Conservation (phyloP, 2,113 vertebrate species). For the Tor tambroides region DNA sequence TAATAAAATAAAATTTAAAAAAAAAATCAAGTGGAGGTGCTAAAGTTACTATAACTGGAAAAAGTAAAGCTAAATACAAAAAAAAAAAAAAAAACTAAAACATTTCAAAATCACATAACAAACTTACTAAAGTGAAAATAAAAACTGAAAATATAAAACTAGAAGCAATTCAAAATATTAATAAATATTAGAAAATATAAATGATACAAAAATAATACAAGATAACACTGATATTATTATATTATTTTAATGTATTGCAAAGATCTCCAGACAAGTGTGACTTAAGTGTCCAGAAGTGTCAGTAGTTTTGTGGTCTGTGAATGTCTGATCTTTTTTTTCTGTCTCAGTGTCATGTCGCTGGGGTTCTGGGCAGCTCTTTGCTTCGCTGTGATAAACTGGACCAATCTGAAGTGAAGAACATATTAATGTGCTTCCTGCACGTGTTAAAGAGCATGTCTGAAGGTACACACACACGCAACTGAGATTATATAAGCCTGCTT, state of each 20-base stretch:
- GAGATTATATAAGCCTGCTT: not conserved
- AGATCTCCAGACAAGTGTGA: not conserved
- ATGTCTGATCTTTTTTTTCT: slow-evolving; percentile 19
- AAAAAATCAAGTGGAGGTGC: too few species aligned
- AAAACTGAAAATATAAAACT: too few species aligned
- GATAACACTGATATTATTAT: not conserved
- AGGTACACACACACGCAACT: slow-evolving; percentile 72
- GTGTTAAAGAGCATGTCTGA: slow-evolving; percentile 99
- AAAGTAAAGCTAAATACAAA: too few species aligned
- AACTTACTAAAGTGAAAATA: too few species aligned
- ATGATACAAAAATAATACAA: too few species aligned
- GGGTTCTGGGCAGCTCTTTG: slow-evolving; percentile 82
- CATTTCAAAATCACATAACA: too few species aligned
- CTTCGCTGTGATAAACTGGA: slow-evolving; percentile 96
- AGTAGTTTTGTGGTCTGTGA: not conserved
- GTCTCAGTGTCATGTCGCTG: slow-evolving; percentile 81
- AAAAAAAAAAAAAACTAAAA: not conserved
- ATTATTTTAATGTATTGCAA: not conserved
- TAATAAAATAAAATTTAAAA: too few species aligned
- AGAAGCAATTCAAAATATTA: too few species aligned
- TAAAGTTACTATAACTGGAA: too few species aligned
- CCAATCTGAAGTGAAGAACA: slow-evolving; percentile 92
- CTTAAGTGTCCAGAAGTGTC: not conserved
- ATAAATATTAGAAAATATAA: not conserved
- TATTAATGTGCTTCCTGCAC: slow-evolving; percentile 97